Base-by-base conservation (phyloP, 2,888 invertebrate genomes). In the Eupelmus urozonus region DNA sequence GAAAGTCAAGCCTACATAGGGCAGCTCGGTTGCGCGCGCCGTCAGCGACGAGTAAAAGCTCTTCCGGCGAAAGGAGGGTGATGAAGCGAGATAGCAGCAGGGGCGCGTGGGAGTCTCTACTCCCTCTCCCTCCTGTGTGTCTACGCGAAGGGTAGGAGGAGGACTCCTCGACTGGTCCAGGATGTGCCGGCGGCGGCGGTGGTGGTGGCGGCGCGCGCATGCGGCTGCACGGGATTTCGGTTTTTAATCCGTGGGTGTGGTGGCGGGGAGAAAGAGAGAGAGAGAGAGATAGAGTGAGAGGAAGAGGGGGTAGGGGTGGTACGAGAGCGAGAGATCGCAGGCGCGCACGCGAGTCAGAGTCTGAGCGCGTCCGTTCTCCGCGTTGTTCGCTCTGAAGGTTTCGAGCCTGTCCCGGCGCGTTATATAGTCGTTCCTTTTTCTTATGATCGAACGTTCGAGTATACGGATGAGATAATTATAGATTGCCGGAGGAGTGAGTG, bases 241-340 rank as follows among this genome's bases (percentile, higher is more conserved):
- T 86, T 88, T 87, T 85, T 86, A 87, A 88, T 86, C 84, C 86
- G 82, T 83, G 86, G 88, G 85, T 87, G 87, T 87, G 86, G 86
- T 85, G 82, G 72, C 81, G 80, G 73, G 55, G 66, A 40, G 42
- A n/a, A n/a, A n/a, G n/a, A n/a, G n/a, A n/a, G n/a, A n/a, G n/a
- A n/a, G n/a, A 16, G 70, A 49, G 70, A n/a, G 25, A 20, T n/a
- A n/a, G 7, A n/a, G 27, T 27, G 25, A 9, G 34, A 49, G 51
- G 23, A n/a, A 57, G 29, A 5, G 51, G 20, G 20, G 51, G 5
- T 20, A 4, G 71, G 27, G 53, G n/a, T 9, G 13, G 40, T 27
- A 16, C 51, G 51, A 27, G 40, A 45, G 53, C n/a, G 18, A 40
- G 55, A 55, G 42, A 18, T n/a, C 53, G 34, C n/a, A n/a, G n/a